Conservation (phyloP, 2,113 vertebrate genomes). For the Rynchops niger region DNA sequence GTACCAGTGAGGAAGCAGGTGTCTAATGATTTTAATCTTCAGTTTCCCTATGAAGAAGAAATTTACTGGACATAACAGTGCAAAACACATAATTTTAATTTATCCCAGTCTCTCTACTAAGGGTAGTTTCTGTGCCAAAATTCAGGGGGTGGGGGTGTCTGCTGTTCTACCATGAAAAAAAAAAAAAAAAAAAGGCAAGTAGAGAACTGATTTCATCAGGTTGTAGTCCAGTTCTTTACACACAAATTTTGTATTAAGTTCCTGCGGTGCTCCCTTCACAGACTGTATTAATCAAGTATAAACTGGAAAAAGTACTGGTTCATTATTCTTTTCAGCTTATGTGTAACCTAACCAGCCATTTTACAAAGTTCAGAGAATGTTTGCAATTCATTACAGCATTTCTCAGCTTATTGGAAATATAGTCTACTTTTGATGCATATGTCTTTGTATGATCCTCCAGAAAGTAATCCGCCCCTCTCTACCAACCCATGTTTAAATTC, state of each 20-base stretch:
- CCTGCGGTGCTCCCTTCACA: not conserved
- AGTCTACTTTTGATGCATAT: not conserved
- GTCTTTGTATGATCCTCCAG: not conserved
- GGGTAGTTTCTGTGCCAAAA: not conserved
- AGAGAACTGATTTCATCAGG: not conserved
- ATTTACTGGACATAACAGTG: not conserved
- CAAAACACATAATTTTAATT: not conserved
- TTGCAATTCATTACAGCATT: not conserved
- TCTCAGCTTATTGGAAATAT: not conserved
- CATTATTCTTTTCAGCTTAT: not conserved
- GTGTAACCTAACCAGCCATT: not conserved
- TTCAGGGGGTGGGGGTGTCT: accelerated
- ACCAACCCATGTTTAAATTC: not conserved
- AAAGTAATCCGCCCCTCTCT: not conserved
- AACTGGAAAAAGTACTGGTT: not conserved
- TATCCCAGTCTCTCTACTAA: not conserved
- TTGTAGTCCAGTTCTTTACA: not conserved
- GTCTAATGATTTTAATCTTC: not conserved
- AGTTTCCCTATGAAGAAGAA: not conserved
- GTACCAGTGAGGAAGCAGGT: not conserved
- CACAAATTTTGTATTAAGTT: not conserved
- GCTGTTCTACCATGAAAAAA: not conserved
- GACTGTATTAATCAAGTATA: not conserved
- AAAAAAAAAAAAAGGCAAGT: not conserved
- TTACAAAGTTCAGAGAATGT: not conserved